phyloP scores from a whole-genome alignment of 2,888 invertebrate species.

The Tetropium fuscum region DNA sequence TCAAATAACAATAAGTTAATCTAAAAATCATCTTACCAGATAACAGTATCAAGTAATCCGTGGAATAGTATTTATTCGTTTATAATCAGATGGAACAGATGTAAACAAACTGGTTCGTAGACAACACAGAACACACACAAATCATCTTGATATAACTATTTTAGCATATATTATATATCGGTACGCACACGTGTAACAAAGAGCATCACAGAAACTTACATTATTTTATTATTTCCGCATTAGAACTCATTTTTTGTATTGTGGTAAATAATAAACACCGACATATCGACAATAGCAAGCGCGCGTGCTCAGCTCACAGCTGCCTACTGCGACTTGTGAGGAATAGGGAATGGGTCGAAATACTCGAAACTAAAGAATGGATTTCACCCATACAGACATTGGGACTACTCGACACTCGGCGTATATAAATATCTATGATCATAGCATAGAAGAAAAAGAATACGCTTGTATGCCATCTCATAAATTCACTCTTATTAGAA shows the following conservation, averaged over 20 bases:
- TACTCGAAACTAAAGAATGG: slow-evolving; percentile 36
- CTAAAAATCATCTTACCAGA: slow-evolving; percentile 11
- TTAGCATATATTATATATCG: too few relatives aligned
- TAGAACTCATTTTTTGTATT: slow-evolving; percentile 28
- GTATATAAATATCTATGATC: too few relatives aligned
- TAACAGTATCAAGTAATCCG: slow-evolving; percentile 25
- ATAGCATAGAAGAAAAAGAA: too few relatives aligned
- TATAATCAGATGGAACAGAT: slow-evolving; percentile 25
- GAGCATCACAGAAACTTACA: not conserved
- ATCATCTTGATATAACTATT: slow-evolving; percentile 3
- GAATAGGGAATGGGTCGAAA: slow-evolving; percentile 38
- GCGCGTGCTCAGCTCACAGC: slow-evolving; percentile 50
- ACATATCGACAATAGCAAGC: slow-evolving; percentile 52
- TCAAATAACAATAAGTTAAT: too few relatives aligned
- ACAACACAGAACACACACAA: slow-evolving; percentile 8
- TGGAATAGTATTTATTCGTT: slow-evolving; percentile 12
- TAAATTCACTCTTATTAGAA: too few relatives aligned
- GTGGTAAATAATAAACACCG: slow-evolving; percentile 44
- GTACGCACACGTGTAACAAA: too few relatives aligned
- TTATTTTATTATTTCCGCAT: too few relatives aligned
- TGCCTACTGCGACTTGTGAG: slow-evolving; percentile 35
- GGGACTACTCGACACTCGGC: too few relatives aligned
- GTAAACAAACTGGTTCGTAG: slow-evolving; percentile 34
- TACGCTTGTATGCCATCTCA: slow-evolving; percentile 35
- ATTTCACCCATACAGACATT: slow-evolving; percentile 29